Evolutionary conservation across 2,113 vertebrate genomes (phyloP).

Genomic region (Excalfactoria chinensis): DNA sequence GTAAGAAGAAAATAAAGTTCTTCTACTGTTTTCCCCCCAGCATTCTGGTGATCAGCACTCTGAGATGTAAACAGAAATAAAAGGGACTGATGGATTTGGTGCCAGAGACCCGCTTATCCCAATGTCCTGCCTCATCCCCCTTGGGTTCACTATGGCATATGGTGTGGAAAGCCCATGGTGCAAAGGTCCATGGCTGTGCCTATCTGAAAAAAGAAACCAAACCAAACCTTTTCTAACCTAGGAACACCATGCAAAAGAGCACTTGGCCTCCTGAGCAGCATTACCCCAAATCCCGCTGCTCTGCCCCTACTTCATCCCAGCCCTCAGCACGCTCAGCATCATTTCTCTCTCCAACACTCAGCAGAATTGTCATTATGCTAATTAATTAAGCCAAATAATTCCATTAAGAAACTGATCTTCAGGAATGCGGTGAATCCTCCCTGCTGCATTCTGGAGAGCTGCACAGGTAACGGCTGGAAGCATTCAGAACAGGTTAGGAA

Average conservation of each 20-base stretch:
- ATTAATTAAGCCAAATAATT: constrained; percentile 54
- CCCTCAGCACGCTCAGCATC: not conserved
- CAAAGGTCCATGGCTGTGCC: not conserved
- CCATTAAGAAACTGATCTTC: constrained; percentile 32
- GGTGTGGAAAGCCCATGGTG: not conserved
- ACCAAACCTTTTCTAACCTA: not conserved
- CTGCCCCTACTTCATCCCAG: not conserved
- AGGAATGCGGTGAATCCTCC: constrained; percentile 25
- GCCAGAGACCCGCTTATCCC: not conserved
- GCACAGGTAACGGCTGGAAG: not conserved
- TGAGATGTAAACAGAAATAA: not conserved
- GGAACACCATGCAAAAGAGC: not conserved
- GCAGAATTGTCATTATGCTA: constrained; percentile 48
- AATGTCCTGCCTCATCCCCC: not conserved
- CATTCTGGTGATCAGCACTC: not conserved
- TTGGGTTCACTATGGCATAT: not conserved
- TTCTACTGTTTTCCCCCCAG: not conserved
- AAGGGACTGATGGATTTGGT: not conserved
- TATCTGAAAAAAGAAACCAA: not conserved
- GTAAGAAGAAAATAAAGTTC: not conserved
- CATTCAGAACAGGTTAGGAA: not conserved
- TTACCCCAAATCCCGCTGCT: not conserved
- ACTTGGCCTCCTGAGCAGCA: not conserved
- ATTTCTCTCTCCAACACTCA: not conserved
- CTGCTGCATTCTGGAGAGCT: not conserved